These are phyloP conservation scores for Clarias batrachus DNA, from an alignment of 2,113 vertebrate species.

Conservation along the genomic window DNA sequence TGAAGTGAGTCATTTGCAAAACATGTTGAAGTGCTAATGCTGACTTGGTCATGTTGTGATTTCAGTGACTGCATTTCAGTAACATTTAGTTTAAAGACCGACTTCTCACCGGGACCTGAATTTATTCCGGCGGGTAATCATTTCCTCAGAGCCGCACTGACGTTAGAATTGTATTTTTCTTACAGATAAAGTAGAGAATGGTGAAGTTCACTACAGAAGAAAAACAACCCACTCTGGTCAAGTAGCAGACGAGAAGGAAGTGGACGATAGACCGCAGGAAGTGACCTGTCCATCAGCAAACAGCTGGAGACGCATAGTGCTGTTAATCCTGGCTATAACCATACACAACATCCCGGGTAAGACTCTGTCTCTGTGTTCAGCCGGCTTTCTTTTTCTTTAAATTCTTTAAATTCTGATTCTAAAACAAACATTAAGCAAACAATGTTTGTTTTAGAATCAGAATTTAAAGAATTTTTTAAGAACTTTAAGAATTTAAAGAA, in stretches of 20 bases:
- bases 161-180: neutral
- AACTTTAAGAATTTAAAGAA: too few species aligned
- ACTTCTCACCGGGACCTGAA: neutral
- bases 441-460: too few species aligned
- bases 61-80: neutral
- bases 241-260: constrained; percentile 36
- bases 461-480: too few species aligned
- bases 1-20: neutral
- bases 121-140: neutral
- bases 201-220: constrained; percentile 86
- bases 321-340: constrained; percentile 93
- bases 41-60: neutral
- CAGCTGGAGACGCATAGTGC: constrained; percentile 87
- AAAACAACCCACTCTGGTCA: constrained; percentile 41
- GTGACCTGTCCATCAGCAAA: constrained; percentile 46
- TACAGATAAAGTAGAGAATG: constrained; percentile 88
- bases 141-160: neutral
- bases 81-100: neutral
- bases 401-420: neutral
- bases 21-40: neutral
- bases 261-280: constrained; percentile 49
- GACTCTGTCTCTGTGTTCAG: neutral
- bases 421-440: neutral
- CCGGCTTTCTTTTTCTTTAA: too few species aligned
- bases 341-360: constrained; percentile 96